These are phyloP conservation scores for Sebastes itinus DNA, from an alignment of 2,797 vertebrate species.

Conservation along the genomic window DNA sequence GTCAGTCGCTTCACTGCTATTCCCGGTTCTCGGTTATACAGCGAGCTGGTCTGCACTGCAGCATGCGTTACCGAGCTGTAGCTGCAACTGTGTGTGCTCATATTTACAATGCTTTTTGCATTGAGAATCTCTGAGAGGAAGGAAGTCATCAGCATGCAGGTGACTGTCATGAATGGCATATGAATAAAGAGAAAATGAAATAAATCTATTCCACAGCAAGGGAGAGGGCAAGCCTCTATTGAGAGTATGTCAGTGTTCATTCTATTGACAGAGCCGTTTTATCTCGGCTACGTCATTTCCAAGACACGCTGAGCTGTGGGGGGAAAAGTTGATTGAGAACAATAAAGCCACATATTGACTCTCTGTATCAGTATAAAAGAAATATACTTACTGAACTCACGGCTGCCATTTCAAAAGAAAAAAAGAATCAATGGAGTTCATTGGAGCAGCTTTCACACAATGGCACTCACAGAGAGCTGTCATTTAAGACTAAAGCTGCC, in stretches of 20 bases:
- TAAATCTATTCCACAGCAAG: constrained; percentile 49
- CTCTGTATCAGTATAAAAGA: constrained; percentile 59
- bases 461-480: constrained; percentile 54
- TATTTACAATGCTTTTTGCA: constrained; percentile 21
- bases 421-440: constrained; percentile 68
- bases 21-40: constrained; percentile 28
- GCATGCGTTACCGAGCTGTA: constrained; percentile 11
- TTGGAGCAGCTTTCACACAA: constrained; percentile 62
- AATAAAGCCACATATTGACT: constrained; percentile 66
- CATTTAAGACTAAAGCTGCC: constrained; percentile 69
- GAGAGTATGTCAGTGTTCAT: constrained; percentile 55
- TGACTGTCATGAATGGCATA: constrained; percentile 46
- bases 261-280: constrained; percentile 50
- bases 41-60: constrained; percentile 50
- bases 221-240: constrained; percentile 39
- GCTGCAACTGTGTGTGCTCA: constrained; percentile 2
- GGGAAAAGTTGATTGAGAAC: constrained; percentile 38
- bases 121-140: constrained; percentile 8
- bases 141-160: constrained; percentile 39
- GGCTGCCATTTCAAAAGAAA: constrained; percentile 67
- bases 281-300: constrained; percentile 24
- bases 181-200: constrained; percentile 48
- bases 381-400: constrained; percentile 45
- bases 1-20: constrained; percentile 33
- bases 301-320: constrained; percentile 31